Conservation (phyloP, 1,140 invertebrate genomes). For the Ericerus pela region DNA sequence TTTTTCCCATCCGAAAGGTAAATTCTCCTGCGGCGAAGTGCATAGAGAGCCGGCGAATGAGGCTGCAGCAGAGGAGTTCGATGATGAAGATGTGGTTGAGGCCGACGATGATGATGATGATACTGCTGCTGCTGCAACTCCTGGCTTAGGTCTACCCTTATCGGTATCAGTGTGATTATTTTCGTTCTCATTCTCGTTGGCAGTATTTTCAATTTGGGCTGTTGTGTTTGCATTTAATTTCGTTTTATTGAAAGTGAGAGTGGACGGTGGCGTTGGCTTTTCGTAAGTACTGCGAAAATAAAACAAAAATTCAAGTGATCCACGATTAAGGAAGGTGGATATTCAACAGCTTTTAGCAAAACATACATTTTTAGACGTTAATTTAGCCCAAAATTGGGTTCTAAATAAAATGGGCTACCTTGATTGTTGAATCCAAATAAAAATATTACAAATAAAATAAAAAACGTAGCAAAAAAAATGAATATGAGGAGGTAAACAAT, state of each 20-base stretch:
- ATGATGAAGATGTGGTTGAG: conserved; percentile 11
- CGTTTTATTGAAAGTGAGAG: conserved; percentile 17
- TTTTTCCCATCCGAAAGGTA: conserved; percentile 81
- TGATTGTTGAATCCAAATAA: neutral
- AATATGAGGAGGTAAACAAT: too few relatives aligned
- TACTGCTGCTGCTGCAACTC: too few relatives aligned
- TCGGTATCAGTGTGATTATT: too few relatives aligned
- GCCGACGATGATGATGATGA: conserved; percentile 1
- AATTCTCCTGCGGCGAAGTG: conserved; percentile 27
- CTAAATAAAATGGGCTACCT: neutral
- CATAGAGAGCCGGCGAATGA: conserved; percentile 6
- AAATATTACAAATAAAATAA: neutral
- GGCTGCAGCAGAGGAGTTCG: conserved; percentile 11
- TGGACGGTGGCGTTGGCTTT: conserved; percentile 18
- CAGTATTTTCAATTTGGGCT: conserved; percentile 52
- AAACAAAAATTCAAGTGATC: neutral
- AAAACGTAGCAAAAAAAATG: too few relatives aligned
- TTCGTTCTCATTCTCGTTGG: conserved; percentile 47
- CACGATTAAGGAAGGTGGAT: neutral
- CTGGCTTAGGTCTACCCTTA: too few relatives aligned
- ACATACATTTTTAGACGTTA: neutral
- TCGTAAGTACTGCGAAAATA: conserved; percentile 19
- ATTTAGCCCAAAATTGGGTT: neutral
- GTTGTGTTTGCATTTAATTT: conserved; percentile 29
- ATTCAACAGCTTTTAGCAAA: neutral